Percentiles rank a stretch among this genome's conserved stretches.
phyloP scores from a whole-genome alignment of 92 coral and sea anemone species.

The Parazoanthus swiftii region DNA sequence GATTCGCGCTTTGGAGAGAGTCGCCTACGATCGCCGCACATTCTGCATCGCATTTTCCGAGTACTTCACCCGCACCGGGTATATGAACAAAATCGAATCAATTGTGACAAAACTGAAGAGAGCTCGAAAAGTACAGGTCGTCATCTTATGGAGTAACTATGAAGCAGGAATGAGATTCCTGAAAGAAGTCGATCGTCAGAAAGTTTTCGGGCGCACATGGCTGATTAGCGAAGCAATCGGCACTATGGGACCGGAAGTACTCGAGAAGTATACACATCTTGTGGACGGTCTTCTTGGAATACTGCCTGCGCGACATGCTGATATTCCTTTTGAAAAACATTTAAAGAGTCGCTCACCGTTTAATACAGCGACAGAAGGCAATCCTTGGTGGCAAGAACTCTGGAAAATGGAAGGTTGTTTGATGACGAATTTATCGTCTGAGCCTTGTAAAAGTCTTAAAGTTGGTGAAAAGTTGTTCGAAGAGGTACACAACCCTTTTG shows the following conservation, averaged over 20 bases:
- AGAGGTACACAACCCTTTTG: slow-evolving; percentile 61
- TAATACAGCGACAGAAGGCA: slow-evolving; percentile 11
- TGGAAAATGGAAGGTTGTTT: slow-evolving; percentile 48
- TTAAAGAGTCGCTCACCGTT: slow-evolving; percentile 43
- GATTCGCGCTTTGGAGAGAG: slow-evolving; percentile 68
- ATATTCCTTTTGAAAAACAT: slow-evolving; percentile 42
- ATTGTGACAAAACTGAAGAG: slow-evolving; percentile 64
- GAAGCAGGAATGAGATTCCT: slow-evolving; percentile 63
- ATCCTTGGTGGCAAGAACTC: slow-evolving; percentile 75
- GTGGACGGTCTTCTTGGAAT: slow-evolving; percentile 69
- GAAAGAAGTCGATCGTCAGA: slow-evolving; percentile 60
- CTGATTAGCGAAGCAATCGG: slow-evolving; percentile 69
- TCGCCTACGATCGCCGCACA: slow-evolving; percentile 56
- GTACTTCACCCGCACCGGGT: slow-evolving; percentile 64
- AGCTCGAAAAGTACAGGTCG: slow-evolving; percentile 58
- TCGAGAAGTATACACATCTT: slow-evolving; percentile 53
- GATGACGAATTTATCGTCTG: slow-evolving; percentile 1
- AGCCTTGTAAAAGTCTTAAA: slow-evolving; percentile 8
- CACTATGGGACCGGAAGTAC: slow-evolving; percentile 60
- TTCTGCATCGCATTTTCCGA: slow-evolving; percentile 78
- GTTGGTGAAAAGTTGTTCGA: slow-evolving; percentile 28
- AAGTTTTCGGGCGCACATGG: slow-evolving; percentile 66
- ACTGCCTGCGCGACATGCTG: slow-evolving; percentile 50
- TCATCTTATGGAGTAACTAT: slow-evolving; percentile 66
- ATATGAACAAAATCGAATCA: slow-evolving; percentile 48